Evolutionary conservation across 2,888 invertebrate species (phyloP), one percentile per base, ranked within the genome.

Genomic region (Lysandra bellargus): DNA sequence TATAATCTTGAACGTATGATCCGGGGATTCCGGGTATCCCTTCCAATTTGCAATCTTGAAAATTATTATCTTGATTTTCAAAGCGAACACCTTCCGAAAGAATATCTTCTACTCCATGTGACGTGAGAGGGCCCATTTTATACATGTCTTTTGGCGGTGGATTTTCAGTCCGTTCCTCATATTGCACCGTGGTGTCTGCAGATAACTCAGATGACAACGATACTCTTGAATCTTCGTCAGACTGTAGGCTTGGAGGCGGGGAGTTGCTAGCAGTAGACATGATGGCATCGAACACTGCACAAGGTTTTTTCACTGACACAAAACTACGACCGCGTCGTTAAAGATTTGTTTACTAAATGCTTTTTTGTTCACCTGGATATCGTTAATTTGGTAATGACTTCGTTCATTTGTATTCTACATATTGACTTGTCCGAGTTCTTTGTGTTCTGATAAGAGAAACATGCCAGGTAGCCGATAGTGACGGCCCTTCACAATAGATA

Each of bases 321-420:
- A 82, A 86, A 87, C 86, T 82, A 87, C 92, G 92, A 90, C 94
- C 88, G 90, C 84, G 86, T 88, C 80, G 88, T 88, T 86, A 88
- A 90, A 90, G 86, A 82, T 87, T 92, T 92, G 90, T 94, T 93
- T 91, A 93, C 93, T 88, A 92, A 93, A 92, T 93, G 91, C 87
- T 90, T 92, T 90, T 93, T 92, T 92, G 88, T 90, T 92, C 90
- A 93, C 93, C 93, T 92, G 91, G 86, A 87, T 88, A 86, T 90
- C 89, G 92, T 93, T 93, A 93, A 94, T 94, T 93, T 92, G 88
- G 90, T 94, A 94, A 94, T 94, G 92, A 91, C 89, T 90, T 90
- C 86, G 85, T 89, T 85, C 87, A 85, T 89, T 87, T 88, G 93
- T 92, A 92, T 93, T 92, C 85, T 84, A 88, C 84, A 85, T 88